Evolutionary conservation across 2,888 invertebrate species (phyloP).

Genomic region (Aradus depressus): DNA sequence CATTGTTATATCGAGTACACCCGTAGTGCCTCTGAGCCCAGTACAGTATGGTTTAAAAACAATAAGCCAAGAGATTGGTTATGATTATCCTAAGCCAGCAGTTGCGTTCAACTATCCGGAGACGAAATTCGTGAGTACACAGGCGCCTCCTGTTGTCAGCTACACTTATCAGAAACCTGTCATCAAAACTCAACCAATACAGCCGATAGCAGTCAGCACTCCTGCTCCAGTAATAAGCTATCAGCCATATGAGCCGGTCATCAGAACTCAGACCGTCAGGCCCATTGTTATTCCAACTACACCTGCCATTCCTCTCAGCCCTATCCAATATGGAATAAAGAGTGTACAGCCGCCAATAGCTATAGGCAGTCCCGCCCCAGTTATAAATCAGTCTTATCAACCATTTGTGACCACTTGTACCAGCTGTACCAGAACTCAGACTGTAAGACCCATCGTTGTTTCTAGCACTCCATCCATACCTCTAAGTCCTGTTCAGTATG

Average conservation of each 20-base stretch:
- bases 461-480: conserved; percentile 24
- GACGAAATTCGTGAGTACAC: conserved; percentile 17
- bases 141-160: conserved; percentile 21
- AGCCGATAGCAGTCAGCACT: conserved; percentile 25
- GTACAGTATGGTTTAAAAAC: conserved; percentile 1
- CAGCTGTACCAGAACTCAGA: not conserved
- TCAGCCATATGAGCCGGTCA: conserved; percentile 6
- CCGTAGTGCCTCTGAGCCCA: conserved; percentile 14
- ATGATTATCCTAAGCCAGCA: conserved; percentile 7
- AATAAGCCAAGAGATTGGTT: not conserved
- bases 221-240: conserved; percentile 18
- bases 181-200: conserved; percentile 21
- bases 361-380: conserved; percentile 20
- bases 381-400: conserved; percentile 16
- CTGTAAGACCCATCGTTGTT: conserved; percentile 17
- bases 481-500: conserved; percentile 22
- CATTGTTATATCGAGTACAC: conserved; percentile 7
- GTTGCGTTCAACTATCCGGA: conserved; percentile 5
- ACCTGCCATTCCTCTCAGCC: conserved; percentile 27
- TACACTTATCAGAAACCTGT: conserved; percentile 20
- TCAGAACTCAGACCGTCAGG: not conserved
- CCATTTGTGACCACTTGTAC: not conserved
- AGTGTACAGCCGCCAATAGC: conserved; percentile 3
- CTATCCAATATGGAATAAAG: conserved; percentile 25
- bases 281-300: conserved; percentile 14